Conservation (phyloP, 53 echinoderm and acorn worm species). For the Echinarachnius parma region DNA sequence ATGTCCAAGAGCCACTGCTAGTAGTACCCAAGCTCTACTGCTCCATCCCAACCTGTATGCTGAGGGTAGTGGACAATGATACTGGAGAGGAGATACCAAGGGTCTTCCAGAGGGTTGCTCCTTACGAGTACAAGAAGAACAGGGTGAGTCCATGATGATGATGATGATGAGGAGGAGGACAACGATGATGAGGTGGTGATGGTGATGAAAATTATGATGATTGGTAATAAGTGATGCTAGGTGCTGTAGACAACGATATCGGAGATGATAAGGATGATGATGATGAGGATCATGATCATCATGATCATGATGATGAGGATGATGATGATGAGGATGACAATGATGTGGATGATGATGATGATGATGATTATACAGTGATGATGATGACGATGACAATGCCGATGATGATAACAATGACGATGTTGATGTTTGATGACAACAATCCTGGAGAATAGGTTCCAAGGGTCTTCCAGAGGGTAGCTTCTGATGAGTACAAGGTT, state of each 20-base stretch:
- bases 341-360: neutral
- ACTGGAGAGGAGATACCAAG: slow-evolving; percentile 89
- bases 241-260: neutral
- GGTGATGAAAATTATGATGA: too few relatives aligned
- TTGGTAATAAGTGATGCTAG: too few relatives aligned
- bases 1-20: slow-evolving; percentile 84
- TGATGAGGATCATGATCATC: neutral
- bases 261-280: neutral
- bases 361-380: neutral
- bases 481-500: slow-evolving; percentile 83
- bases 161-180: neutral
- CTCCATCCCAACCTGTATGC: slow-evolving; percentile 97
- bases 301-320: too few relatives aligned
- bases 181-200: neutral
- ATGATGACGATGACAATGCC: neutral
- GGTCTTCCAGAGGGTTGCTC: slow-evolving; percentile 92
- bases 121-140: slow-evolving; percentile 91
- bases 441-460: slow-evolving; percentile 77
- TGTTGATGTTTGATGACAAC: slow-evolving; percentile 75
- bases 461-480: slow-evolving; percentile 77
- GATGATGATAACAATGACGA: neutral
- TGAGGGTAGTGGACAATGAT: slow-evolving; percentile 92
- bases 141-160: slow-evolving; percentile 51
- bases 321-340: neutral
- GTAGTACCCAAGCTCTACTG: slow-evolving; percentile 93